phyloP scores from a whole-genome alignment of 2,797 vertebrate genomes.

The Neosilurus hyrtlii region DNA sequence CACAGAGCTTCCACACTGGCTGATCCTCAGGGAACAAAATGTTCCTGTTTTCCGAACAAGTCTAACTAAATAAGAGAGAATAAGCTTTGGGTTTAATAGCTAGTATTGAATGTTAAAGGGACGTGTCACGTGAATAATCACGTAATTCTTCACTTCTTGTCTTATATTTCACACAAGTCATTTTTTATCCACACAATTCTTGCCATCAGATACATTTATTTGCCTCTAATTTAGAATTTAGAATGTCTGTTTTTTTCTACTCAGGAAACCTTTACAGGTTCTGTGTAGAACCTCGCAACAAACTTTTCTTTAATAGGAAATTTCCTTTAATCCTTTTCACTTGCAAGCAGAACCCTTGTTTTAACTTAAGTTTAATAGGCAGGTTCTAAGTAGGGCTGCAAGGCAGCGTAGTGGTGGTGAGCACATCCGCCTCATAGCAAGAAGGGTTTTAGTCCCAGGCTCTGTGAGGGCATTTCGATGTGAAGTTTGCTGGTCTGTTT shows the following conservation, averaged over 20 bases:
- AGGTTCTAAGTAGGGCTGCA: too few species aligned
- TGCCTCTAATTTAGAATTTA: too few species aligned
- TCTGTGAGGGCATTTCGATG: too few species aligned
- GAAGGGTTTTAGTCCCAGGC: too few species aligned
- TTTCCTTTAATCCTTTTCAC: background rate
- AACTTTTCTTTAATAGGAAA: background rate
- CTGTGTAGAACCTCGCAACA: background rate
- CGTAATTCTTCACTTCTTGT: background rate
- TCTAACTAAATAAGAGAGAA: background rate
- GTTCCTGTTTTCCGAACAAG: background rate
- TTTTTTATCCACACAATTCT: background rate
- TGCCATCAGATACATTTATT: background rate
- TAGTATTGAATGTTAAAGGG: background rate
- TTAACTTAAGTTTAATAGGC: background rate
- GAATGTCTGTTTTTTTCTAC: background rate
- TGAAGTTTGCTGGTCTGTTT: too few species aligned
- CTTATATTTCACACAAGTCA: background rate
- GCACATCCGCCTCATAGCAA: too few species aligned
- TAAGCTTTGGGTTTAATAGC: background rate
- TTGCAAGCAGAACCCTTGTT: background rate
- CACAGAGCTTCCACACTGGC: background rate
- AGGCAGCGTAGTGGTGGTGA: too few species aligned
- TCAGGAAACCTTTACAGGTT: background rate
- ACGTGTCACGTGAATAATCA: background rate
- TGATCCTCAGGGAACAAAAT: constrained; percentile 16